phyloP scores from a whole-genome alignment of 2,113 vertebrate species.

The Caranx ignobilis region DNA sequence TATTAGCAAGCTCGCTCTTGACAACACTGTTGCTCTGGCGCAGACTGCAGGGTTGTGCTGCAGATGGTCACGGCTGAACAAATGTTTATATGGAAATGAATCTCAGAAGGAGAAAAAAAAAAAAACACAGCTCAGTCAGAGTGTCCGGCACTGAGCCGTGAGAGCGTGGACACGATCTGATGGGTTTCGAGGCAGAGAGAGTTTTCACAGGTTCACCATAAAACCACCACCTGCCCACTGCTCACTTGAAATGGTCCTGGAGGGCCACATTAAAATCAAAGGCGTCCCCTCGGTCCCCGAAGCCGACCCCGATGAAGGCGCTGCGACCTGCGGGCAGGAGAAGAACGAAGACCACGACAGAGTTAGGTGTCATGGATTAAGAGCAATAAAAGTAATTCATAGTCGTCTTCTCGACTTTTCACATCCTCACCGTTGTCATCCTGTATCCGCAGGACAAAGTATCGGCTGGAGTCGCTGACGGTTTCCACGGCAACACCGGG shows the following conservation, averaged over 20 bases:
- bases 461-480: slow-evolving; percentile 92
- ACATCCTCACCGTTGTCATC: slow-evolving; percentile 89
- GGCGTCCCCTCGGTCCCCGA: slow-evolving; percentile 93
- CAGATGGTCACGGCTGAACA: neutral
- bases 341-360: neutral
- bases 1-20: neutral
- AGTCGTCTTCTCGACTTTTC: too few relatives aligned
- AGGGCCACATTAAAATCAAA: slow-evolving; percentile 97
- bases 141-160: too few relatives aligned
- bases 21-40: neutral
- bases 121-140: neutral
- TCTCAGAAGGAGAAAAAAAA: neutral
- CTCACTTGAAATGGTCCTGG: slow-evolving; percentile 97
- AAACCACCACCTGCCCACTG: neutral
- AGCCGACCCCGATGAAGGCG: slow-evolving; percentile 96
- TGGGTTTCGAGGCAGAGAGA: neutral
- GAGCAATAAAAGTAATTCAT: neutral
- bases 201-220: neutral
- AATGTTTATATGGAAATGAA: neutral
- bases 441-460: slow-evolving; percentile 94
- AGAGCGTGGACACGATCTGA: neutral
- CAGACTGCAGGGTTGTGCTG: neutral
- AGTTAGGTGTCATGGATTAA: too few relatives aligned
- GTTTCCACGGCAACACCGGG: slow-evolving; percentile 91
- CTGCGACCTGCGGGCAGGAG: slow-evolving; percentile 87